Evolutionary conservation across 2,888 invertebrate species (phyloP).

Genomic region (Drosophila barbarae): DNA sequence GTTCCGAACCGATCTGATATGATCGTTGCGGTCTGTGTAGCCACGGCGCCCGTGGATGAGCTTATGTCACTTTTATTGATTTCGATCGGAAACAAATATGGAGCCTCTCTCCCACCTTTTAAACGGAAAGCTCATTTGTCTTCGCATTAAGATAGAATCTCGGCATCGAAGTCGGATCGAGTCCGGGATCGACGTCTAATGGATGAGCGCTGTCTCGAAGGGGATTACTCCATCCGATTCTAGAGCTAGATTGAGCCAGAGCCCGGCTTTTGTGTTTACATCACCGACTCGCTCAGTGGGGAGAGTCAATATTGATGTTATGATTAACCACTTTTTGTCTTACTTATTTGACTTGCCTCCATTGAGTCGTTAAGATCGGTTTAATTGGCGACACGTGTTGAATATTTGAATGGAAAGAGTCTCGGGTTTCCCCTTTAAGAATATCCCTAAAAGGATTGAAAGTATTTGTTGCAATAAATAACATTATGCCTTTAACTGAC

Average conservation of each 20-base stretch:
- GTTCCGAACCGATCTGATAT: slow-evolving; percentile 26
- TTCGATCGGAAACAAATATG: slow-evolving; percentile 55
- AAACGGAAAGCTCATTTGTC: slow-evolving; percentile 61
- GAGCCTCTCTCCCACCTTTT: slow-evolving; percentile 29
- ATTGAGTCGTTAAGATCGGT: slow-evolving; percentile 29
- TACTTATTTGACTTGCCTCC: slow-evolving; percentile 22
- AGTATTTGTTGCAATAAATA: not conserved
- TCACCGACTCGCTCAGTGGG: slow-evolving; percentile 10
- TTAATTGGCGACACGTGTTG: slow-evolving; percentile 34
- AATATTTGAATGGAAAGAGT: slow-evolving; percentile 8
- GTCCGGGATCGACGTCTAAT: slow-evolving; percentile 23
- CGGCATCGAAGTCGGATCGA: slow-evolving; percentile 17
- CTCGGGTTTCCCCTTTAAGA: slow-evolving; percentile 5
- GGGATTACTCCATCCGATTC: slow-evolving; percentile 38
- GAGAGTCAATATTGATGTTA: slow-evolving; percentile 32
- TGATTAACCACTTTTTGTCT: slow-evolving; percentile 31
- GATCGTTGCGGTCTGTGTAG: slow-evolving; percentile 18
- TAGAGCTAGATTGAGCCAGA: slow-evolving; percentile 18
- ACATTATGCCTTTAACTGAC: not conserved
- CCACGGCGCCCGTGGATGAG: slow-evolving; percentile 44
- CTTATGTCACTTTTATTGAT: slow-evolving; percentile 72
- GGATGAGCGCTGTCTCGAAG: slow-evolving; percentile 40
- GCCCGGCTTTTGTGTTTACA: slow-evolving; percentile 16
- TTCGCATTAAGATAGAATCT: slow-evolving; percentile 49
- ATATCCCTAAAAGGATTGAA: not conserved